Base-by-base conservation (phyloP, 2,797 vertebrate species). In the Scolopax bukidnonensis region DNA sequence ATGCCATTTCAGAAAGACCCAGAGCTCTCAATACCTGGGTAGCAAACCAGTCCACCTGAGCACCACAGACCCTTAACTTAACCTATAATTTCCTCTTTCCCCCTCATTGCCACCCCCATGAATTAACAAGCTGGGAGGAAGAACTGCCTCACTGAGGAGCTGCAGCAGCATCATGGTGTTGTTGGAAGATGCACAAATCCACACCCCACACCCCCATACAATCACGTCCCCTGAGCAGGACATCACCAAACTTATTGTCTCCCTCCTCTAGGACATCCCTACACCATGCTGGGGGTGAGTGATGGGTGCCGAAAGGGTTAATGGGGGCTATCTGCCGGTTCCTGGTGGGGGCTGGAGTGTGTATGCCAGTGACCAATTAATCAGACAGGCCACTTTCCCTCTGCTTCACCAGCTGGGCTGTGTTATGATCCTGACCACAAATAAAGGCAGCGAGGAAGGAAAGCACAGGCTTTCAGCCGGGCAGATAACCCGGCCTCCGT, bases 231-330 rank as follows among this genome's bases (percentile, higher is more conserved):
- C 20, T 0, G 0, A 15, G 32, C 13, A 7, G 56, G 25, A 47
- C 65, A 51, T 6, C 67, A 15, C 48, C 67, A 25, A 32, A 12
- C 11, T 93, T 12, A 56, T 43, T 12, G 0, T 50, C 40, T 65
- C 54, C 19, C 57, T 57, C 57, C 48, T 59, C 81, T 80, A 73
- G 50, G 64, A 40, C n/a, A 40, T 40, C 59, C 79, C 87, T 41
- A 27, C 2, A 4, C 6, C 2, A 0, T 8, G 9, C 12, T 0
- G 1, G 21, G n/a, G 30, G 30, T 15, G 15, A 65, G 64, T 0
- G 0, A 18, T 0, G 0, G 51, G 43, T 18, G 82, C 79, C 1
- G 9, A 67, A 73, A 60, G 87, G 91, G 91, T 91, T 93, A 51
- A 71, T 0, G 1, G 5, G 79, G 80, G 73, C 48, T 91, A 93